phyloP scores from a whole-genome alignment of 64 coral and sea anemone species.

The Dendrophyllia cribrosa region DNA sequence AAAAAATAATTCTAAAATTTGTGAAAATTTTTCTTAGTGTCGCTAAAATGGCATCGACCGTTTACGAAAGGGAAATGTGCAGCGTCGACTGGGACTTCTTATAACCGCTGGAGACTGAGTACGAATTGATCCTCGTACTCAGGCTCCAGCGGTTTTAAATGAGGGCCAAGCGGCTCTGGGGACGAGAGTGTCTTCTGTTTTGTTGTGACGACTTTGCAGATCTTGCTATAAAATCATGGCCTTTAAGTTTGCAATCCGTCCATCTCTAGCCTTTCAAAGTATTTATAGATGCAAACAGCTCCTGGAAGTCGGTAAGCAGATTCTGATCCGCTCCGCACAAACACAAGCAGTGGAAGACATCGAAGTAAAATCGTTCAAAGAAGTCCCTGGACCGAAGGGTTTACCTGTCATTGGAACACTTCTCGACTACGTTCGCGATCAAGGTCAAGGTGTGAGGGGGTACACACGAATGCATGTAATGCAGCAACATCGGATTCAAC shows the following conservation, averaged over 20 bases:
- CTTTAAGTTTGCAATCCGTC: not conserved
- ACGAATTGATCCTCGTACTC: too few species aligned
- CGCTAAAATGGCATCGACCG: too few species aligned
- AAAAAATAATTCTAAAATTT: too few species aligned
- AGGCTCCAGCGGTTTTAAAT: too few species aligned
- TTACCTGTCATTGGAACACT: conserved; percentile 59
- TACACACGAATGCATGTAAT: conserved; percentile 44
- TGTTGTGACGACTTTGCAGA: too few species aligned
- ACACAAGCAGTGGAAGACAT: not conserved
- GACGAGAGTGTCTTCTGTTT: too few species aligned
- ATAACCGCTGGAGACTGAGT: too few species aligned
- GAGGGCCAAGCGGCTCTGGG: too few species aligned
- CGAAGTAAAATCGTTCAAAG: conserved; percentile 36
- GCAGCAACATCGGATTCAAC: conserved; percentile 41
- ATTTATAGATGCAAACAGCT: not conserved
- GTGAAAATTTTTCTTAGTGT: too few species aligned
- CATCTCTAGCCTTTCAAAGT: not conserved
- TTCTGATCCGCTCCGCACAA: not conserved
- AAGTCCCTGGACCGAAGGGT: conserved; percentile 69
- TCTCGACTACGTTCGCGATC: not conserved
- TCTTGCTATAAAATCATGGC: not conserved
- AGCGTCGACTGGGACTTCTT: too few species aligned
- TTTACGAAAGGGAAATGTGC: too few species aligned
- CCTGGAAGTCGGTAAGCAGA: not conserved
- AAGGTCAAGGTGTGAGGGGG: conserved; percentile 2